These are phyloP conservation scores for Lasioglossum vierecki DNA, from an alignment of 2,888 invertebrate genomes.

Conservation along the genomic window DNA sequence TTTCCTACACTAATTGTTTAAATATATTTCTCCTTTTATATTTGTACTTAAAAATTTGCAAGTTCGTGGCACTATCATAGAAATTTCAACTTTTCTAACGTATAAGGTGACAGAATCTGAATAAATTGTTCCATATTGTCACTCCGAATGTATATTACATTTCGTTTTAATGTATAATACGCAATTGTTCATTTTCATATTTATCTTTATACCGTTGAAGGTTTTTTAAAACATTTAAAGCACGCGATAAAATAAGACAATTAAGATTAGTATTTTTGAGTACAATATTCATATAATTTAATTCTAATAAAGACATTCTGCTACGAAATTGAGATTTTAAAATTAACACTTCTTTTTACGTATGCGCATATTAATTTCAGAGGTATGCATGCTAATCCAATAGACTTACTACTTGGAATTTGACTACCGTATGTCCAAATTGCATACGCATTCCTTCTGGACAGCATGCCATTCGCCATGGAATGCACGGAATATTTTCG, in stretches of 20 bases:
- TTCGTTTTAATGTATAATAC: not conserved
- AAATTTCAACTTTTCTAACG: not conserved
- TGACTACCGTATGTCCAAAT: not conserved
- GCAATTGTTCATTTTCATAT: not conserved
- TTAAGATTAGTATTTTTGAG: not conserved
- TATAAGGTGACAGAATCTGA: not conserved
- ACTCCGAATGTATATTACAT: not conserved
- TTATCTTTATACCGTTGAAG: not conserved
- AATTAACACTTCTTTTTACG: not conserved
- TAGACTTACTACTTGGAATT: constrained; percentile 2
- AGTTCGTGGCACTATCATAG: too few species aligned
- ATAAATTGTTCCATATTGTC: too few species aligned
- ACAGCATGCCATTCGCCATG: not conserved
- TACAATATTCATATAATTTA: not conserved
- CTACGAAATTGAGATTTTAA: not conserved
- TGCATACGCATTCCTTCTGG: not conserved
- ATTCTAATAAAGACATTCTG: too few species aligned
- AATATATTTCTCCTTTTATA: too few species aligned
- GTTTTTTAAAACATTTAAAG: not conserved
- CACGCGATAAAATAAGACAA: not conserved
- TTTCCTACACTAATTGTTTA: not conserved
- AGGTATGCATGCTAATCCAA: not conserved
- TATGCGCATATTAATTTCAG: not conserved
- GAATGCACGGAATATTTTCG: not conserved
- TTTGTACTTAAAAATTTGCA: too few species aligned